These are phyloP conservation scores for Ceratina calcarata DNA, from an alignment of 1,140 invertebrate genomes.

Conservation along the genomic window DNA sequence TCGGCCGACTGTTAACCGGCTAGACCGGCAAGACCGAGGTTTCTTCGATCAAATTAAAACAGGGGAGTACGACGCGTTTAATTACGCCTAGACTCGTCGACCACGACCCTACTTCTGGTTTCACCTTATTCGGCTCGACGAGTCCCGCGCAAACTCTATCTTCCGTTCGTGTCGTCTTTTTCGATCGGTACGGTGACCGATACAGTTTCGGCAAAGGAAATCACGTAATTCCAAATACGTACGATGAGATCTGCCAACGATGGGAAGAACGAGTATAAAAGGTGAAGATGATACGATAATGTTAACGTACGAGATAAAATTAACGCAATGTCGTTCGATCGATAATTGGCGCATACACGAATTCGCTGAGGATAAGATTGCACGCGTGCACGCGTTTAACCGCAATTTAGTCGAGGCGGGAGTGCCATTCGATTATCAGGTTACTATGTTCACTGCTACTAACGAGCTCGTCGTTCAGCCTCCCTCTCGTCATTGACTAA, in stretches of 20 bases:
- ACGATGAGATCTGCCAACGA: too few species aligned
- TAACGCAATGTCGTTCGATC: not conserved
- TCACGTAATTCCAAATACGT: too few species aligned
- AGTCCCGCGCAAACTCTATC: too few species aligned
- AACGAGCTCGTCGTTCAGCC: slow-evolving; percentile 29
- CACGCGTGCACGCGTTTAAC: not conserved
- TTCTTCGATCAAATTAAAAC: slow-evolving; percentile 57
- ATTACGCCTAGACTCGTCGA: slow-evolving; percentile 39
- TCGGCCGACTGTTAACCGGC: not conserved
- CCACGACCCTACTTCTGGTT: too few species aligned
- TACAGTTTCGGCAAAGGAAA: too few species aligned
- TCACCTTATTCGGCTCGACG: too few species aligned
- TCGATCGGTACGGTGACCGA: too few species aligned
- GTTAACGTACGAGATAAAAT: too few species aligned
- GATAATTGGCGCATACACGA: too few species aligned
- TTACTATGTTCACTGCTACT: not conserved
- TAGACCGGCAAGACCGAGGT: not conserved
- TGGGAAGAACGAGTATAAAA: too few species aligned
- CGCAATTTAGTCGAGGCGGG: not conserved
- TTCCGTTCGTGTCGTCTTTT: too few species aligned
- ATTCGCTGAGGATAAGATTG: not conserved
- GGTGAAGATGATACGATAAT: too few species aligned
- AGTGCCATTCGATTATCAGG: slow-evolving; percentile 1
- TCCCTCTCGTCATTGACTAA: not conserved
- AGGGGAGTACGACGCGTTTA: slow-evolving; percentile 41